Base-by-base conservation (phyloP, 2,113 vertebrate species). In the Oncorhynchus clarkii region DNA sequence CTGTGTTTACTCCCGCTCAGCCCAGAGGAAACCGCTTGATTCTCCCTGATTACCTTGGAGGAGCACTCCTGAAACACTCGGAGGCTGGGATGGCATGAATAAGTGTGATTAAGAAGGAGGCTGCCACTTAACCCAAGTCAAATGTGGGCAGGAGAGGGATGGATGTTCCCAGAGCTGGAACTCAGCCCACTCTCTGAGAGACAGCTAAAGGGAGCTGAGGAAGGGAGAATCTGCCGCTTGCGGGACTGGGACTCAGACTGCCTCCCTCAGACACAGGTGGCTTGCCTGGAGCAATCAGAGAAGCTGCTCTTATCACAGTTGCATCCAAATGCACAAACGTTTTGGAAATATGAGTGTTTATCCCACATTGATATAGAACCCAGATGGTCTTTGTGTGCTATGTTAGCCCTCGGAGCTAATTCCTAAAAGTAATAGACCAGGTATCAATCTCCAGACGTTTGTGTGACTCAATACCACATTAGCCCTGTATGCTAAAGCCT, bases 1-100 rank as follows among this genome's bases (percentile, higher is more conserved):
- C 13, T 67, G 59, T 62, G 59, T 67, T 29, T 67, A 14, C 65
- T 29, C 24, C 24, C 11, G 16, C 12, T 67, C 29, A 69, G 45
- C 29, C 20, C 60, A 66, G 48, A 71, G 76, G 78, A 86, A 86
- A 75, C 80, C 71, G 71, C 59, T 74, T 72, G 75, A 81, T 79
- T 83, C 67, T 39, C 60, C 27, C 80, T 83, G 81, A 84, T 82
- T 78, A 75, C 74, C 48, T 81, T 67, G 31, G 74, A 82, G 76
- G 76, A 70, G 76, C 51, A 54, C 51, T 71, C 72, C 51, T 74
- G 77, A 70, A 78, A 70, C 75, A 74, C 51, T 22, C 65, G 6
- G 20, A 67, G 76, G 72, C 65, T 18, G 67, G 73, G 31, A 51
- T 12, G 27, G 45, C 71, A 31, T 20, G 24, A 29, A 65, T 73